Base-by-base conservation (phyloP, 2,888 invertebrate genomes). In the Oscheius onirici region DNA sequence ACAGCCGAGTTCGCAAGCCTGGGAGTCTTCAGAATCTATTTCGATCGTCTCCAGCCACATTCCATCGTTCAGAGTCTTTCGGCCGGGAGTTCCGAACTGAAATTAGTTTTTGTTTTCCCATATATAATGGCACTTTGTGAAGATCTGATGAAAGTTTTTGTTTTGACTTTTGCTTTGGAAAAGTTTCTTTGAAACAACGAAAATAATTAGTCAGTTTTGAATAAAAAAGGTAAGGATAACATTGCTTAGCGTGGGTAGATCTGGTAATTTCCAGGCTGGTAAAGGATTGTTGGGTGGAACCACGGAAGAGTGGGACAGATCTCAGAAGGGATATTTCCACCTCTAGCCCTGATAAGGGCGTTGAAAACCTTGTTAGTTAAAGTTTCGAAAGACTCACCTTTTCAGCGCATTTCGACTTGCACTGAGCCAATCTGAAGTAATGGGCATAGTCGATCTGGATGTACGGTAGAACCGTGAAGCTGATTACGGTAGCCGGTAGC, bases 391-490 rank as follows among this genome's bases (percentile, higher is more conserved):
- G 41, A 44, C 65, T 54, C 55, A 86, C 86, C 77, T 84, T 86
- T 57, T 86, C 84, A 0, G 79, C 76, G 70, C 86, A 86, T 69
- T 86, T 84, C 3, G 86, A 80, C 67, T 84, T 81, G 72, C 86
- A 86, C 55, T 84, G 81, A 13, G 86, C 86, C 15, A 86, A 57
- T 61, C 83, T 69, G 63, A 82, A 79, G 43, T 83, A 82, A 71
- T 85, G 81, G 13, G 81, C 84, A 68, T 78, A 84, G 74, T 86
- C 86, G 72, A 86, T 84, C 69, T 86, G 84, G 13, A 86, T 80
- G 70, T 83, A 86, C 3, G 86, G 85, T 15, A 86, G 76, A 3
- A 84, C 81, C 40, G 81, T 80, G 74, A 85, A 85, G 22, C 78
- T 54, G 3, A n/a, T 11, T 20, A 60, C 55, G 10, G 52, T 28